Evolutionary conservation across 2,797 vertebrate species (phyloP), one percentile per base, ranked within the genome.

Genomic region (Neosilurus hyrtlii): DNA sequence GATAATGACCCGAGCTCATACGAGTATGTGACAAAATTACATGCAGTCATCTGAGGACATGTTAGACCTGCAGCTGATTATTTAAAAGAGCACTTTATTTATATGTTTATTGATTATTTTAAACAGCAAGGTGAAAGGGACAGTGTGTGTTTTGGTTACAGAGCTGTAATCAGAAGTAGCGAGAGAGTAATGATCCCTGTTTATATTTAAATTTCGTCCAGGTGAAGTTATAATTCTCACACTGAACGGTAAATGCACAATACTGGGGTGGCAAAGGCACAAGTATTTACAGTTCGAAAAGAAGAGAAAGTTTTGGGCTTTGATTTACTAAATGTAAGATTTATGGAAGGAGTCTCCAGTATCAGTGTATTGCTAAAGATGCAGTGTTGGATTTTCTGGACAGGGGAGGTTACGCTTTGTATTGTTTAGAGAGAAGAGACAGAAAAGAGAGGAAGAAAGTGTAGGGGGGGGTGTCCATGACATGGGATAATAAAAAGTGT

Each of bases 341-440:
- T 73, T 10, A n/a, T 8, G 4, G 54, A 57, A 75, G 54, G 54
- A 75, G 54, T 75, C 30, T 75, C 73, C 73, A 59, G 73, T 75
- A 9, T 14, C 72, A 1, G 26, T 35, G 30, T 49, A 24, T 24
- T 14, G 70, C 15, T 9, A 8, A 71, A 71, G 70, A 20, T 71
- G 1, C 51, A 5, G 9, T 5, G 14, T 20, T 66, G 3, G 4
- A 2, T 43, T 67, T 49, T 70, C 20, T 14, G 35, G 35, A 7
- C 16, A 37, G 16, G 9, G 3, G 3, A 20, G 16, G 18, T 67
- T 22, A 37, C 8, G 1, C 6, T n/a, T 22, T 70, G 37, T 66
- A 16, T 6, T 26, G 24, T 63, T 63, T 26, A 11, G 0, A n/a
- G 61, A 3, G 4, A 9, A 5, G 35, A 67, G 1, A 35, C 1